Conservation (phyloP, 2,888 invertebrate species). For the Ophion slaviceki region DNA sequence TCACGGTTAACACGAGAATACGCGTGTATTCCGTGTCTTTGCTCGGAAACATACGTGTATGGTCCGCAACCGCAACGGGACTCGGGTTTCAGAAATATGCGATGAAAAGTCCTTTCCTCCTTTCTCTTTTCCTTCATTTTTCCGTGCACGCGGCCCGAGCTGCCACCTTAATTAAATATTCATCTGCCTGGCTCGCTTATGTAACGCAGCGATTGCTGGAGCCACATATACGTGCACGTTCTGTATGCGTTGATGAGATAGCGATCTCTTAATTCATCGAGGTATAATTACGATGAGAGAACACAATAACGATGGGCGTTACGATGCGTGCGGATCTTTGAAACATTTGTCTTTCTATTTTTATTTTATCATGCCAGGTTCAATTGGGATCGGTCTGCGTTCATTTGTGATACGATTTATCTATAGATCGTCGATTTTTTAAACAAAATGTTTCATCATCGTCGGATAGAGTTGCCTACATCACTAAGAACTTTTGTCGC, state of each 20-base stretch:
- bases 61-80: neutral
- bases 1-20: constrained; percentile 53
- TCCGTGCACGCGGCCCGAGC: neutral
- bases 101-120: constrained; percentile 57
- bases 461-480: too few species aligned
- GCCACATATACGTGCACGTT: neutral
- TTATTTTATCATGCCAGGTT: neutral
- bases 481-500: too few species aligned
- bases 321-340: constrained; percentile 5
- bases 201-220: constrained; percentile 37
- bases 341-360: neutral
- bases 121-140: constrained; percentile 54
- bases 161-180: constrained; percentile 38
- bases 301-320: constrained; percentile 53
- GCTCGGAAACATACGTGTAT: neutral
- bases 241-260: constrained; percentile 36
- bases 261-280: constrained; percentile 52
- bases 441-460: neutral
- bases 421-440: neutral
- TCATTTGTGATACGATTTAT: too few species aligned
- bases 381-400: too few species aligned
- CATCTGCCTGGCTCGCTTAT: constrained; percentile 23
- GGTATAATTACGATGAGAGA: constrained; percentile 38
- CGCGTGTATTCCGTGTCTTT: constrained; percentile 18
- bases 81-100: constrained; percentile 32